A percentile compares a stretch with the other conserved stretches of the same genome.
Evolutionary conservation across 2,888 invertebrate species (phyloP).

Genomic region (Rotaria macrura): DNA sequence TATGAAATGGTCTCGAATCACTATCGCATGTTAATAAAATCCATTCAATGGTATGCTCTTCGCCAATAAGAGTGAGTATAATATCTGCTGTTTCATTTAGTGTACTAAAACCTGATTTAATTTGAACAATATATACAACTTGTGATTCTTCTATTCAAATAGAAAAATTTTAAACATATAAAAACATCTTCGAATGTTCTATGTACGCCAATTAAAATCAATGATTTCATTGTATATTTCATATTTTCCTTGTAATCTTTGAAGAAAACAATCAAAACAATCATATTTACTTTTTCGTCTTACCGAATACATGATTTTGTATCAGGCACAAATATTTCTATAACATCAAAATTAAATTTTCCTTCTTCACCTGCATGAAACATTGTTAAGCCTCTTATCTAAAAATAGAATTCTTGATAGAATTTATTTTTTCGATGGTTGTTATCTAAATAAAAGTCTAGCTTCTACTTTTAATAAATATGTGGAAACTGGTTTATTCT

Average conservation of each 20-base stretch:
- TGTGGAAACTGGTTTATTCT: too few relatives aligned
- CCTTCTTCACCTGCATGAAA: background rate
- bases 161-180: background rate
- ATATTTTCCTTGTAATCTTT: background rate
- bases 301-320: background rate
- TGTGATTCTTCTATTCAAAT: background rate
- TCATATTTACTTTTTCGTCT: background rate
- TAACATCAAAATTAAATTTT: background rate
- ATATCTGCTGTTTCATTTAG: background rate
- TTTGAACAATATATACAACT: background rate
- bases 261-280: background rate
- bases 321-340: background rate
- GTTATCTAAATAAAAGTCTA: too few relatives aligned
- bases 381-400: background rate
- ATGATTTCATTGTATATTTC: background rate
- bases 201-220: conserved; percentile 1
- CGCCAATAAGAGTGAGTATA: background rate
- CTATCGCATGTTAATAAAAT: background rate
- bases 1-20: background rate
- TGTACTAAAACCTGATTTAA: background rate
- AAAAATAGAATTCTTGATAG: too few relatives aligned
- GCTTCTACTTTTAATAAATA: too few relatives aligned
- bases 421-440: too few relatives aligned
- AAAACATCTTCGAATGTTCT: background rate
- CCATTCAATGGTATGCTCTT: background rate